phyloP scores from a whole-genome alignment of 2,797 vertebrate genomes.

The Dendrocincla tyrannina region DNA sequence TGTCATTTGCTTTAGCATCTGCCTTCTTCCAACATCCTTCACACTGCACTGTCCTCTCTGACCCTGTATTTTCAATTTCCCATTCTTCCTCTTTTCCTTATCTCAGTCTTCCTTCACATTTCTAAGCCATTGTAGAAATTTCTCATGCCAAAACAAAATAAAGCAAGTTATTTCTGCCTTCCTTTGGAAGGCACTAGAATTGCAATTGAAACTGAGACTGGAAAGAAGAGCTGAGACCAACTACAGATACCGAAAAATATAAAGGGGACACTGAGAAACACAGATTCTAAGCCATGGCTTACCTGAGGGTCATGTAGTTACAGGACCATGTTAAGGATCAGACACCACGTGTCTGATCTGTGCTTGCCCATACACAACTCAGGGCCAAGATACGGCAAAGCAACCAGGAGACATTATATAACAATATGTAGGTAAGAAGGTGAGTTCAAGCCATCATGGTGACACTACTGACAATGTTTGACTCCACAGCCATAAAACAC shows the following conservation, averaged over 20 bases:
- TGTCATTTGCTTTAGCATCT: neutral
- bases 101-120: neutral
- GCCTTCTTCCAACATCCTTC: neutral
- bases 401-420: neutral
- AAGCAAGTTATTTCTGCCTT: neutral
- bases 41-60: neutral
- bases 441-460: neutral
- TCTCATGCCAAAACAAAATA: neutral
- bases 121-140: neutral
- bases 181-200: neutral
- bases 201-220: neutral
- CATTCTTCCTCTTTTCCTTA: neutral
- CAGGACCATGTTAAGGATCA: neutral
- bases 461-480: neutral
- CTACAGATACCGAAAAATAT: neutral
- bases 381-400: neutral
- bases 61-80: neutral
- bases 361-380: neutral
- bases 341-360: neutral
- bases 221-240: neutral
- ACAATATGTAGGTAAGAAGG: neutral
- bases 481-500: neutral
- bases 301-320: neutral
- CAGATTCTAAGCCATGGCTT: neutral
- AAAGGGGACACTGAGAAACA: neutral